Evolutionary conservation across 2,113 vertebrate species (phyloP), one percentile per base, ranked within the genome.

Genomic region (Larimichthys polyactis): DNA sequence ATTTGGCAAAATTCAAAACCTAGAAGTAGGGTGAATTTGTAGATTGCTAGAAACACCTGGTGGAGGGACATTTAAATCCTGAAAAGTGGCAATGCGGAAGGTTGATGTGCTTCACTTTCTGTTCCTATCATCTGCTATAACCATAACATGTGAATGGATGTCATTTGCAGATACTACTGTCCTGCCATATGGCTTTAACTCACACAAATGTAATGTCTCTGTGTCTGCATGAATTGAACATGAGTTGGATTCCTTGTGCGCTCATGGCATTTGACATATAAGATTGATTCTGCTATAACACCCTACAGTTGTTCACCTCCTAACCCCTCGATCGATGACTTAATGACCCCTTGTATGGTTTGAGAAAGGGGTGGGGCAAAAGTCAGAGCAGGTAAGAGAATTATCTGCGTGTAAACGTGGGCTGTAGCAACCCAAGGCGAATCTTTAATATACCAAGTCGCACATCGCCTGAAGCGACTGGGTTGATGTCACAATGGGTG

Each of bases 241-340:
- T 46, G 44, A 40, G 12, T n/a, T 16, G 4, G 44, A 29, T 11
- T 62, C 29, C 10, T 32, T 40, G 24, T 49, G 40, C 20, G 11
- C 36, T 55, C 46, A 36, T 14, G 2, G 22, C 22, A 36, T 7
- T 27, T 29, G 11, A 15, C 10, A 55, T 67, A 12, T 57, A 16
- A 36, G 15, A 44, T 57, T 46, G 54, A 59, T 49, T 43, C 52
- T 27, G 24, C 14, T 15, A 4, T 46, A 27, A 67, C 46, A 57
- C 24, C 4, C 43, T 72, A 24, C n/a, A 15, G 55, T 69, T 66
- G 51, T 82, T 80, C 36, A 16, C 67, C 68, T 85, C 78, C 59
- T 89, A 75, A 81, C 24, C 63, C 63, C 51, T 69, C 71, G 8
- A 87, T 89, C 84, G 66, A 83, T 87, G 49, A 20, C 60, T 79